Base-by-base conservation (phyloP, 2,797 vertebrate genomes). In the Staurois parvus region DNA sequence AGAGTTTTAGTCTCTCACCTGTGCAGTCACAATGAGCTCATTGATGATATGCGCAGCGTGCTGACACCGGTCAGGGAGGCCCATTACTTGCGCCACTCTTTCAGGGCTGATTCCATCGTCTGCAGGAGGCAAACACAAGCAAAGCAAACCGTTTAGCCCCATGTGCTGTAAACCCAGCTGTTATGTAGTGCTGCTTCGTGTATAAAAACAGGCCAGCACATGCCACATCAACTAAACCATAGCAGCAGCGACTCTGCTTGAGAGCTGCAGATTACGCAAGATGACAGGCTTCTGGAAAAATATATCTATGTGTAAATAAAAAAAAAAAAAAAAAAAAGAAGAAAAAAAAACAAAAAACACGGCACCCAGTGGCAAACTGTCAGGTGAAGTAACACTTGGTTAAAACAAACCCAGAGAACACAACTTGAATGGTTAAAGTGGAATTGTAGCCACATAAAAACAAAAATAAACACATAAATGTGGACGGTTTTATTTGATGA, bases 51-150 rank as follows among this genome's bases (percentile, higher is more conserved):
- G 97, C 4, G 97, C 96, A 0, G 98, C 98, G 0, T 99, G 97
- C 87, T 99, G 97, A 94, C 98, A 99, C 89, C 98, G 94, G 21
- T 99, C 98, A 0, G 96, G 95, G 91, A 97, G 97, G 7, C 98
- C 98, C 97, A 99, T 99, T 92, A 99, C 97, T 93, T 99, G 97
- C 0, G 98, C 98, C 0, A 99, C 94, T 90, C 98, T 92, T 83
- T 99, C 98, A 0, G 97, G 95, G 90, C 97, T 99, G 91, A 99
- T 93, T 26, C 98, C 98, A 72, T 99, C 98, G 89, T 99, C 98
- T 99, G 93, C 69, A 85, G 89, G 90, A 88, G 79, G 34, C 29
- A 81, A 56, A 32, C 45, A 85, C 32, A 85, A 70, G 37, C 30
- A 76, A 83, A 69, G 45, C 74, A 70, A 84, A 78, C 32, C 59